Evolutionary conservation across 1,140 invertebrate species (phyloP).

Genomic region (Penaeus vannamei): DNA sequence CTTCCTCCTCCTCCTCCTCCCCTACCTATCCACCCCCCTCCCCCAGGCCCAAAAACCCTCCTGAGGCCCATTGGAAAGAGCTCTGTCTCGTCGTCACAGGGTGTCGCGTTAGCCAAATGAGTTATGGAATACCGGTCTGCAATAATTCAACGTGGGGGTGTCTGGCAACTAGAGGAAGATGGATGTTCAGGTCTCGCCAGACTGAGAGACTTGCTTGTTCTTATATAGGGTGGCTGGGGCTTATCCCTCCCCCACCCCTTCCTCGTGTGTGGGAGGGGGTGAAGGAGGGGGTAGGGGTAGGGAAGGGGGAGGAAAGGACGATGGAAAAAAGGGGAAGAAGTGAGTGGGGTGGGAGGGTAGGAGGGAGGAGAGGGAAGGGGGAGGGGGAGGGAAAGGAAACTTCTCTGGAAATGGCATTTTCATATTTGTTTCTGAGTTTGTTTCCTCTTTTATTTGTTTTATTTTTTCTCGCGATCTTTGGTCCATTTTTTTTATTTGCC

Average conservation of each 20-base stretch:
- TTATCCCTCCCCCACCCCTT: not conserved
- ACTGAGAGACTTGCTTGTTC: not conserved
- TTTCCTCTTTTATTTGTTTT: no score
- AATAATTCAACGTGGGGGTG: conserved; percentile 67
- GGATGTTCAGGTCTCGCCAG: conserved; percentile 44
- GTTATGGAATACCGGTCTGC: conserved; percentile 68
- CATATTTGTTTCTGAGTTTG: no score
- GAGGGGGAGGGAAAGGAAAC: no score
- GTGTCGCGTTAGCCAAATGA: conserved; percentile 68
- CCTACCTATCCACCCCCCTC: not conserved
- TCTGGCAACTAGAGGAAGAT: conserved; percentile 65
- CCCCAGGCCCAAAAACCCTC: conserved; percentile 23
- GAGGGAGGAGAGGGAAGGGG: not conserved
- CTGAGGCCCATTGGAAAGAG: conserved; percentile 55
- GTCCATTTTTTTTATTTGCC: no score
- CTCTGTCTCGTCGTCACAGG: conserved; percentile 62
- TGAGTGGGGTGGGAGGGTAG: not conserved
- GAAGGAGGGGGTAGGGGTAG: not conserved
- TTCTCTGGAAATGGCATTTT: no score
- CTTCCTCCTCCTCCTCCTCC: no score
- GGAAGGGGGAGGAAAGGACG: not conserved
- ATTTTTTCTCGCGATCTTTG: no score
- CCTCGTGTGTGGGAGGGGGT: not conserved
- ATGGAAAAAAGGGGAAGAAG: no score
- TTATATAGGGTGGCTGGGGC: no score